Evolutionary conservation across 1,140 invertebrate genomes (phyloP), one percentile per base, ranked within the genome.

Genomic region (Goniozus legneri): DNA sequence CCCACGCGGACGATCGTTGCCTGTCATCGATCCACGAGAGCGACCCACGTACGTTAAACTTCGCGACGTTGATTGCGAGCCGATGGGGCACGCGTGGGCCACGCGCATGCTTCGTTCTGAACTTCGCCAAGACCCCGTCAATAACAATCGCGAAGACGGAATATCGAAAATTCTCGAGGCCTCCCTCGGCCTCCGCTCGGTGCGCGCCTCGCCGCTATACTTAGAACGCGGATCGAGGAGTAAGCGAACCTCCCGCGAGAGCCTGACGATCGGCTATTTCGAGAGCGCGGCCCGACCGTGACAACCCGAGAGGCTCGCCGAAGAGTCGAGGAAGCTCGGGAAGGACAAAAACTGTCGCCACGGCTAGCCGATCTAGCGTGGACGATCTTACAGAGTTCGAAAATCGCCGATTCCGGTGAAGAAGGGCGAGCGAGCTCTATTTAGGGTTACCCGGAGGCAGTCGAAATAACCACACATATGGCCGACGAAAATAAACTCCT

Each of bases 391-490:
- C n/a, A n/a, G n/a, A n/a, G n/a, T n/a, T n/a, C n/a, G n/a, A n/a
- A n/a, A n/a, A n/a, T n/a, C n/a, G n/a, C n/a, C n/a, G n/a, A n/a
- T n/a, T n/a, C n/a, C n/a, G n/a, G n/a, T n/a, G n/a, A n/a, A n/a
- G 14, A 37, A 32, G 34, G 27, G 44, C 10, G 24, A 7, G 21
- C 30, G 8, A 47, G 46, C 42, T 56, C 54, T 58, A 59, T 57
- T 52, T 55, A 49, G 60, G 52, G 54, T 54, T 59, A 52, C 54
- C 53, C 51, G 44, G 47, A 44, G 47, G 56, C 56, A 54, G 60
- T 72, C 62, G 71, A 75, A 75, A 75, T 73, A 75, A 73, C 67
- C 55, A 64, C 69, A 62, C 72, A 75, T 73, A 71, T 75, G 69
- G 69, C 57, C 49, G 64, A 64, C 67, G 50, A 72, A 75, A 75